Percentiles rank a stretch among this genome's conserved stretches.
Conservation (phyloP, 23 tunicate species). For the Aplidium turbinatum region DNA sequence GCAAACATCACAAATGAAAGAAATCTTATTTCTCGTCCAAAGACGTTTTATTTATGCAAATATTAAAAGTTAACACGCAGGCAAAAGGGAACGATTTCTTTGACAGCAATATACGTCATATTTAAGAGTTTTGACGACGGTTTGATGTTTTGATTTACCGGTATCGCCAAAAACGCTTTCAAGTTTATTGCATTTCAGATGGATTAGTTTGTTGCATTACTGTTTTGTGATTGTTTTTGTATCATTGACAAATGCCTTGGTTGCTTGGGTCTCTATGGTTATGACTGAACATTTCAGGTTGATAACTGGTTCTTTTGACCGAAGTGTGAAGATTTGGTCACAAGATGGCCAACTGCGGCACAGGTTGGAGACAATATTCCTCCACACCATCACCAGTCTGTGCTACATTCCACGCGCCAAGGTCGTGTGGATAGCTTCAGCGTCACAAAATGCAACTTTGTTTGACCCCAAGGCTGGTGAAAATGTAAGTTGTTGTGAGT, state of each 20-base stretch:
- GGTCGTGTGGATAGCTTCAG: constrained; percentile 90
- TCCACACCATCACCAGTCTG: constrained; percentile 69
- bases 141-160: no score
- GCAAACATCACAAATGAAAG: no score
- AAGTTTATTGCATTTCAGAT: no score
- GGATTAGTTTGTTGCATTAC: no score
- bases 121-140: no score
- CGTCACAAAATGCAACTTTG: constrained; percentile 55
- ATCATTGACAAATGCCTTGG: background rate
- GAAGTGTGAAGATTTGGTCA: constrained; percentile 91
- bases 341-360: constrained; percentile 91
- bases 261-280: background rate
- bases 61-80: no score
- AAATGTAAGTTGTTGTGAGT: constrained; percentile 48
- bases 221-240: background rate
- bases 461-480: constrained; percentile 96
- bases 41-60: no score
- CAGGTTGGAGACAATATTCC: constrained; percentile 70
- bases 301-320: constrained; percentile 90
- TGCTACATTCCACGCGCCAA: constrained; percentile 81
- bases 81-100: no score
- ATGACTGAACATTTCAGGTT: constrained; percentile 42
- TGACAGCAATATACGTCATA: no score
- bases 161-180: no score
- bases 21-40: no score